Conservation (phyloP, 2,888 invertebrate genomes). For the Dynastes maya region DNA sequence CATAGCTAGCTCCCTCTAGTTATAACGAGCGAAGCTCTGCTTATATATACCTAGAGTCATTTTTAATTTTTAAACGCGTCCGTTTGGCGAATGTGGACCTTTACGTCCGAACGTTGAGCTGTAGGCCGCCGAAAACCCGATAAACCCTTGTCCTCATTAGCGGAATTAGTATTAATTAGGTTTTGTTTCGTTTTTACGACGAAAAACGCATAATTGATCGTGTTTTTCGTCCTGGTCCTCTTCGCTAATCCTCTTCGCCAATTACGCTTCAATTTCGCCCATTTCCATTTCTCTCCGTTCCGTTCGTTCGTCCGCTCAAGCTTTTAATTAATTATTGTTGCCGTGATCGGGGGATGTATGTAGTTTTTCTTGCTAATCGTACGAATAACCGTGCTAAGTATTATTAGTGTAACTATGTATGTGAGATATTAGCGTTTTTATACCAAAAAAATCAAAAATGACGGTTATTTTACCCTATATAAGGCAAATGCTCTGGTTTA, state of each 20-base stretch:
- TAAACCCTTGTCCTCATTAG: conserved; percentile 41
- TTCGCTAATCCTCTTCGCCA: conserved; percentile 29
- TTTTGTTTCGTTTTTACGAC: conserved; percentile 38
- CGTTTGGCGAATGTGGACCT: not conserved
- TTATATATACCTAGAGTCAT: not conserved
- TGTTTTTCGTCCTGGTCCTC: conserved; percentile 1
- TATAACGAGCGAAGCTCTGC: not conserved
- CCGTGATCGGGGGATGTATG: not conserved
- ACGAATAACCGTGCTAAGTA: too few species aligned
- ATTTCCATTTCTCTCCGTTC: not conserved
- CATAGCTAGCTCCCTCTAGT: not conserved
- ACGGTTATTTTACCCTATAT: too few species aligned
- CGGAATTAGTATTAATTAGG: conserved; percentile 45
- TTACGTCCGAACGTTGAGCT: not conserved
- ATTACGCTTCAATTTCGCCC: conserved; percentile 39
- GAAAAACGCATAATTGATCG: conserved; percentile 39
- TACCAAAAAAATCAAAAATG: too few species aligned
- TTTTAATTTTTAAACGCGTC: conserved; percentile 37
- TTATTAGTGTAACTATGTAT: too few species aligned
- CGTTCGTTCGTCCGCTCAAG: not conserved
- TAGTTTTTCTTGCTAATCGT: too few species aligned
- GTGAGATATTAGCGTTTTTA: too few species aligned
- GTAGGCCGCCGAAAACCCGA: conserved; percentile 13
- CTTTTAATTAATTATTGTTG: conserved; percentile 36
- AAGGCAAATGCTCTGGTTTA: too few species aligned